These are phyloP conservation scores for Acrocephalus arundinaceus DNA, from an alignment of 2,113 vertebrate genomes.

Conservation along the genomic window DNA sequence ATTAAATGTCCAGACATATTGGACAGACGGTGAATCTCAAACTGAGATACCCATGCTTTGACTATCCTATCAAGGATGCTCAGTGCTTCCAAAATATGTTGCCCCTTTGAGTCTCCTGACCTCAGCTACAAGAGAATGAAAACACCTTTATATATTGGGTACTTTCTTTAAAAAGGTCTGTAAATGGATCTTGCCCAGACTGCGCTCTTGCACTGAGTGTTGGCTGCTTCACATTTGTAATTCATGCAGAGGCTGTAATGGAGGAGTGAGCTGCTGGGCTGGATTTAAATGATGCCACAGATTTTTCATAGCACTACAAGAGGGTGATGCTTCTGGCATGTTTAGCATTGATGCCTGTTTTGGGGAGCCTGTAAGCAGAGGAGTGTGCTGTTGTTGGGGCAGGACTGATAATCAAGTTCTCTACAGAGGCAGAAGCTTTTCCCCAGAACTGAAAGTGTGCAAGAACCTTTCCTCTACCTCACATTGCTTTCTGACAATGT, in stretches of 20 bases:
- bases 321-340: not conserved
- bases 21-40: not conserved
- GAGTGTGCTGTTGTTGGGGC: not conserved
- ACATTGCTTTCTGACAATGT: not conserved
- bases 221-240: not conserved
- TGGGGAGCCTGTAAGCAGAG: not conserved
- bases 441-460: not conserved
- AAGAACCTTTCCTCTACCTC: not conserved
- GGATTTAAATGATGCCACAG: not conserved
- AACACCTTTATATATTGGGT: not conserved
- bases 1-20: not conserved
- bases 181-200: not conserved
- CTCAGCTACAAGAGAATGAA: not conserved
- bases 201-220: not conserved
- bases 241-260: not conserved
- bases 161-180: not conserved
- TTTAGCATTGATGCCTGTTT: not conserved
- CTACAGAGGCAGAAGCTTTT: not conserved
- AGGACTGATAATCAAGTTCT: not conserved
- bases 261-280: not conserved
- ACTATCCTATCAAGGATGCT: not conserved
- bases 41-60: not conserved
- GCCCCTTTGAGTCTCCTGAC: not conserved
- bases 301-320: not conserved
- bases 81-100: not conserved